These are phyloP conservation scores for Crypturellus tataupa DNA, from an alignment of 2,797 vertebrate species.

Conservation along the genomic window DNA sequence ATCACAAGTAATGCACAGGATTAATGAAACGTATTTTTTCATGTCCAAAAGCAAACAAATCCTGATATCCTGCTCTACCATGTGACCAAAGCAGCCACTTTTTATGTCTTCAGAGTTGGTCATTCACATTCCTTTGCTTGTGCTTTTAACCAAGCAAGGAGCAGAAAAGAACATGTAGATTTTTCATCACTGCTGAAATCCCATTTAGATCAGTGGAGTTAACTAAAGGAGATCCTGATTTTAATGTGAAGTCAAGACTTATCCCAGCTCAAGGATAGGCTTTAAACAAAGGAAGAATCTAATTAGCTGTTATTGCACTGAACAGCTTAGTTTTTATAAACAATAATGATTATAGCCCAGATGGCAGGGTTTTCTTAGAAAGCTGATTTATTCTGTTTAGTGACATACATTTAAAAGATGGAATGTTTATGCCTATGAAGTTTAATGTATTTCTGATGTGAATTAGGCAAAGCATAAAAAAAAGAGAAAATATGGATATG, in stretches of 20 bases:
- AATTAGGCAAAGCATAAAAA: not conserved
- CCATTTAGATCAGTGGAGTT: not conserved
- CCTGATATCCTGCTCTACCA: not conserved
- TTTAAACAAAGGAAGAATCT: conserved; percentile 2
- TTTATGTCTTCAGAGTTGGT: not conserved
- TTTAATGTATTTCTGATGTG: not conserved
- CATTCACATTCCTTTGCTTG: not conserved
- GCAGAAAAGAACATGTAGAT: not conserved
- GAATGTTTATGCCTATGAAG: not conserved
- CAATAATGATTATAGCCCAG: not conserved
- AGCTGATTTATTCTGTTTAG: not conserved
- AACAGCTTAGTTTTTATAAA: not conserved
- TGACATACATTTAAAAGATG: not conserved
- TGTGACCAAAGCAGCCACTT: not conserved
- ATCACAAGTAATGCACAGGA: not conserved
- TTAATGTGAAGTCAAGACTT: not conserved
- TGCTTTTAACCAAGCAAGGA: accelerated
- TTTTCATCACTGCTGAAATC: not conserved
- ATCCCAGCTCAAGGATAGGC: not conserved
- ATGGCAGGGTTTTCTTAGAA: not conserved
- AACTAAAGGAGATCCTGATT: not conserved
- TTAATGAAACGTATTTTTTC: not conserved
- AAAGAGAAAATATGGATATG: not conserved
- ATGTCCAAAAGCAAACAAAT: not conserved
- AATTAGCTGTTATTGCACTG: not conserved